phyloP scores from a whole-genome alignment of 1,140 invertebrate genomes.

The Bicyclus anynana region DNA sequence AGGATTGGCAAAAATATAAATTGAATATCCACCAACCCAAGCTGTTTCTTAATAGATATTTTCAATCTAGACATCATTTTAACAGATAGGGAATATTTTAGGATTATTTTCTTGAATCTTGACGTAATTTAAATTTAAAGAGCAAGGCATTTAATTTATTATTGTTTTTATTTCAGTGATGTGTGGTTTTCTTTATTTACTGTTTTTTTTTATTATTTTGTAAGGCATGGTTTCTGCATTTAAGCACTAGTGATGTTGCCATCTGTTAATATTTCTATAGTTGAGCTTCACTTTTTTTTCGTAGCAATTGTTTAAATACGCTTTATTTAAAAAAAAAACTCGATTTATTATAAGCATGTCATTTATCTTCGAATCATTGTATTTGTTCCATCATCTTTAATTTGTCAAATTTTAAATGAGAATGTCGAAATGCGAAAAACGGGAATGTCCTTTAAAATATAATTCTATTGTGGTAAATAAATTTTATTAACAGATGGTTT shows the following conservation, averaged over 20 bases:
- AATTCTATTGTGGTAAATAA: neutral
- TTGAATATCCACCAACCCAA: neutral
- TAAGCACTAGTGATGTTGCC: neutral
- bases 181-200: neutral
- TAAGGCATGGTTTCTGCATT: neutral
- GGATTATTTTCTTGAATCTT: too few relatives aligned
- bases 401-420: too few relatives aligned
- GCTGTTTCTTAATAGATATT: neutral
- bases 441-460: neutral
- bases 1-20: too few relatives aligned
- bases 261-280: neutral
- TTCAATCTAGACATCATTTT: neutral
- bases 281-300: neutral
- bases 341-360: too few relatives aligned
- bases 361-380: too few relatives aligned
- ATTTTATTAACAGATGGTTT: neutral
- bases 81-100: neutral
- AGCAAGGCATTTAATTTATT: neutral
- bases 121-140: too few relatives aligned
- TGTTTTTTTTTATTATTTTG: neutral
- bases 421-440: too few relatives aligned
- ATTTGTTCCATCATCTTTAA: too few relatives aligned
- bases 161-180: neutral
- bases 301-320: neutral
- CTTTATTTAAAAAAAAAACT: too few relatives aligned